Base-by-base conservation (phyloP, 2,797 vertebrate species). In the Anomalospiza imberbis region DNA sequence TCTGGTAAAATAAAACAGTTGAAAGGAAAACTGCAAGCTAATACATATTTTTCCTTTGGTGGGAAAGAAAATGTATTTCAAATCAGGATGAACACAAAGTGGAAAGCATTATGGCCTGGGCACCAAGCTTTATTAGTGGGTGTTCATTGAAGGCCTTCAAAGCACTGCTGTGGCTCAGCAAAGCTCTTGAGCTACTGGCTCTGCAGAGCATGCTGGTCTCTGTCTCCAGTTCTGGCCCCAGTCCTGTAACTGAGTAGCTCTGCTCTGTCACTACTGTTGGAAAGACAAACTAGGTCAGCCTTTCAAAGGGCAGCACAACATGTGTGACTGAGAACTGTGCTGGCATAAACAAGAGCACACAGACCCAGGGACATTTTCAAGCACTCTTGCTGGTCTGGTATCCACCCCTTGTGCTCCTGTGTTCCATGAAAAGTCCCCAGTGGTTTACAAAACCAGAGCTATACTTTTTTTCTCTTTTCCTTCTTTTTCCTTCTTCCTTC, bases 281-380 rank as follows among this genome's bases (percentile, higher is more conserved):
- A 91, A 74, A 83, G 40, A 38, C 57, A 34, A 58, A 57, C 29
- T 45, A 78, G 67, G 68, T 81, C 89, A 88, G 32, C 40, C 62
- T 86, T 88, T 47, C 68, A 83, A 91, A 92, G 94, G 65, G 57
- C 85, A 91, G 61, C 65, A 87, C 50, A 60, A 34, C 36, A 28
- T 32, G 38, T 51, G 42, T 68, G 50, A 67, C 81, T 77, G 57
- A 81, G 93, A 85, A 14, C 60, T 17, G 54, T 36, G 54, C 68
- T 89, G 75, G 68, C 65, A 51, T 47, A 81, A 91, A 77, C 84
- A 92, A 28, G 54, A 55, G 26, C 44, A 63, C 47, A 22, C 34
- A 80, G 38, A 44, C 68, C 28, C 31, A 61, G 54, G 54, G 12
- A 2, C 42, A 18, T 53, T 53, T 84, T 25, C 28, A 72, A 89